Conservation (phyloP, 1,140 invertebrate species). For the Lysiphlebus fabarum region DNA sequence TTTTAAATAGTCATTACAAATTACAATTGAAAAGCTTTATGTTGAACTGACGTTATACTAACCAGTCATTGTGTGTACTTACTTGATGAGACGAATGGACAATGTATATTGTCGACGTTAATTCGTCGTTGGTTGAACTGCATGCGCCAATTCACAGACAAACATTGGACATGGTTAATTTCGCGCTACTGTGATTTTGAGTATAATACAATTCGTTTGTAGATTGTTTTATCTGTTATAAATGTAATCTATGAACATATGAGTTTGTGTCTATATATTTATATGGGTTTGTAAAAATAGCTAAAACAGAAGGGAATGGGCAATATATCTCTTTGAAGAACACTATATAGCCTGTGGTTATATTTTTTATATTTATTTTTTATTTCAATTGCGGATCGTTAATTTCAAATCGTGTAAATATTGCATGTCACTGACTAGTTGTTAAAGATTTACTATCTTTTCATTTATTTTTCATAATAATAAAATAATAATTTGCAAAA, state of each 20-base stretch:
- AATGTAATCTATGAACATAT: too few relatives aligned
- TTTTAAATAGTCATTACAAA: neutral
- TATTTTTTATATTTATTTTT: slow-evolving; percentile 1
- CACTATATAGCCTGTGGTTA: too few relatives aligned
- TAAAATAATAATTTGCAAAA: too few relatives aligned
- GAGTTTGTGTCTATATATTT: too few relatives aligned
- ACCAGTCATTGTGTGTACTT: neutral
- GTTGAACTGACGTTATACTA: neutral
- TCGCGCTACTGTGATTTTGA: slow-evolving; percentile 22
- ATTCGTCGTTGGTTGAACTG: neutral
- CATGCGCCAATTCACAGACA: neutral
- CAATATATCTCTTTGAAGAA: too few relatives aligned
- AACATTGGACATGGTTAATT: slow-evolving; percentile 21
- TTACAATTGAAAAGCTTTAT: neutral
- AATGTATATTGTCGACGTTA: neutral
- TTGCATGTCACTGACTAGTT: too few relatives aligned
- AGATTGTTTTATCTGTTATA: too few relatives aligned
- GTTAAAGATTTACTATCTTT: too few relatives aligned
- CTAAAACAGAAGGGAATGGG: too few relatives aligned
- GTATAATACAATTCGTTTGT: neutral
- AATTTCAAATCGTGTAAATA: too few relatives aligned
- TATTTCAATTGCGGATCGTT: neutral
- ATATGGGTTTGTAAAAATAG: too few relatives aligned
- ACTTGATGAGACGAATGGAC: slow-evolving; percentile 7
- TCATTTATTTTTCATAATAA: too few relatives aligned